A percentile compares a stretch with the other conserved stretches of the same genome.
phyloP scores from a whole-genome alignment of 92 coral and sea anemone species.

The Porites cylindrica region DNA sequence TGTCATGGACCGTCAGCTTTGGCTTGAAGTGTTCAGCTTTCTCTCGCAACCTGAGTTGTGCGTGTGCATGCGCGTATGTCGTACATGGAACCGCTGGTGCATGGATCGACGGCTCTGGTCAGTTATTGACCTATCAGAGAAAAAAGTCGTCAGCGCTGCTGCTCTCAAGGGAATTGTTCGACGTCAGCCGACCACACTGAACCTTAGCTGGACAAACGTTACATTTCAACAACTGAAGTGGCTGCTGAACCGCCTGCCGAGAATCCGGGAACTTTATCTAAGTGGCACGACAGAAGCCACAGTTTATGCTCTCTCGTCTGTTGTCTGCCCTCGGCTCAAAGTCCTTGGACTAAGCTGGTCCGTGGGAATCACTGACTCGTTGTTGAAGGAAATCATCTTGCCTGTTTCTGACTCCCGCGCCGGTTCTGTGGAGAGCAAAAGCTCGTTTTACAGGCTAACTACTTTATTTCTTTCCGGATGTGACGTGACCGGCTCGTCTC shows the following conservation, averaged over 20 bases:
- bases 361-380: slow-evolving; percentile 86
- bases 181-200: slow-evolving; percentile 90
- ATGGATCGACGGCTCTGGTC: slow-evolving; percentile 93
- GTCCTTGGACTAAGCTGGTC: slow-evolving; percentile 99
- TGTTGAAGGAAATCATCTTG: slow-evolving; percentile 83
- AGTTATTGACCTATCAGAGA: slow-evolving; percentile 80
- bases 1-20: slow-evolving; percentile 74
- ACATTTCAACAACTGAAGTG: slow-evolving; percentile 92
- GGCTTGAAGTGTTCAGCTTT: slow-evolving; percentile 85
- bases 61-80: slow-evolving; percentile 98
- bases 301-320: slow-evolving; percentile 83
- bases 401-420: slow-evolving; percentile 87
- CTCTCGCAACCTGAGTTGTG: slow-evolving; percentile 82
- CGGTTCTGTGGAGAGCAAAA: slow-evolving; percentile 87
- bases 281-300: slow-evolving; percentile 95
- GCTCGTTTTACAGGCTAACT: slow-evolving; percentile 79
- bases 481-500: slow-evolving; percentile 91
- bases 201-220: slow-evolving; percentile 96
- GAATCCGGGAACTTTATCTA: slow-evolving; percentile 84
- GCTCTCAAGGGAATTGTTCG: slow-evolving; percentile 94
- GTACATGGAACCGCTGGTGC: slow-evolving; percentile 99
- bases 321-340: slow-evolving; percentile 91
- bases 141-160: slow-evolving; percentile 69
- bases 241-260: slow-evolving; percentile 92
- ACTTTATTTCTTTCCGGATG: slow-evolving; percentile 94